Base-by-base conservation (phyloP, 2,113 vertebrate genomes). In the Rhadina sibilatrix region DNA sequence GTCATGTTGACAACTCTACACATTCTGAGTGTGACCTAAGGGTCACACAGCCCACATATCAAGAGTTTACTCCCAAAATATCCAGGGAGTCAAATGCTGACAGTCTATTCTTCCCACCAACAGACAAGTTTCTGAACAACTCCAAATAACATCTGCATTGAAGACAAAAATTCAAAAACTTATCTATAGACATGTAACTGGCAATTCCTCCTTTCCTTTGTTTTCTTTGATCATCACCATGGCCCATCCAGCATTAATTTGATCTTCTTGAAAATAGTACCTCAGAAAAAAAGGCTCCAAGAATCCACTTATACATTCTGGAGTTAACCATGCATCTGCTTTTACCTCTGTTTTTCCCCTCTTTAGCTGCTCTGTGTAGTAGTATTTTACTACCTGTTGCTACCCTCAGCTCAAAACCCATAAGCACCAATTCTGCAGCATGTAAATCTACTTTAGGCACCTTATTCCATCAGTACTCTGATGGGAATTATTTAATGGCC, bases 371-470 rank as follows among this genome's bases (percentile, higher is more conserved):
- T n/a, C 14, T 30, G 25, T 21, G 20, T 19, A 63, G 18, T 5
- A 44, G 11, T 17, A 16, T 33, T 77, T 61, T 49, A 31, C 4
- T 82, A 50, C 60, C 23, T 70, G 12, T 40, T 47, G 7, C 31
- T 74, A 46, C 23, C 11, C 30, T 30, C 25, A 53, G 5, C 46
- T 89, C 23, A 75, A 81, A 84, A 91, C 28, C 10, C 54, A 69
- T 0, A 0, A 54, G 27, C 19, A 64, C 31, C 27, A 23, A 24
- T 64, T 64, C 44, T 25, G 38, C 24, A 25, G 7, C 4, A 7
- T 7, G 3, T 31, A 57, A 68, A 69, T 6, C 4, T 30, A 40
- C 46, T 79, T 53, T 6, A 40, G 24, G 9, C 20, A 61, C 5
- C 10, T 28, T 33, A n/a, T n/a, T 27, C 46, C 12, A 31, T 44